Conservation (phyloP, 2,888 invertebrate species). For the Euproctis similis region DNA sequence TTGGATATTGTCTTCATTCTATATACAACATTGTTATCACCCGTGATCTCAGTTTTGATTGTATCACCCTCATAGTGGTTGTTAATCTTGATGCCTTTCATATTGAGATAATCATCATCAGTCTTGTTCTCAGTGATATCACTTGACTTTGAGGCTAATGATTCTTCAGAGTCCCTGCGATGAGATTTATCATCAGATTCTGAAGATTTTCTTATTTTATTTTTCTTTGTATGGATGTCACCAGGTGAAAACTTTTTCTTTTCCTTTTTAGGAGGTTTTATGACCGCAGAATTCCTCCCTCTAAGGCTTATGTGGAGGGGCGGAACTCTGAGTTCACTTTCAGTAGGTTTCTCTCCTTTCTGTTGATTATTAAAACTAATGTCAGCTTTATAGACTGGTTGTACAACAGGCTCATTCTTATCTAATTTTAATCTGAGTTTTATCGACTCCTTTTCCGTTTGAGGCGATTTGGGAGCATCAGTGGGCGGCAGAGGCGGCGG, state of each 20-base stretch:
- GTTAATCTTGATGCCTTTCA: conserved; percentile 56
- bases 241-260: conserved; percentile 74
- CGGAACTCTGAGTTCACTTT: conserved; percentile 86
- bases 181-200: conserved; percentile 55
- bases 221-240: conserved; percentile 70
- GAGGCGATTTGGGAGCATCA: conserved; percentile 52
- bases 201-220: conserved; percentile 63
- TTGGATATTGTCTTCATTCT: conserved; percentile 69
- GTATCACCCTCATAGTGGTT: conserved; percentile 56
- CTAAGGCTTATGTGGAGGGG: conserved; percentile 91
- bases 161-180: conserved; percentile 52
- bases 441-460: conserved; percentile 81
- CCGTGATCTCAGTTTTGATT: conserved; percentile 59
- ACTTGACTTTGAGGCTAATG: conserved; percentile 45
- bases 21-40: conserved; percentile 60
- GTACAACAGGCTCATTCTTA: conserved; percentile 86
- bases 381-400: conserved; percentile 87
- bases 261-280: conserved; percentile 84
- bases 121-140: conserved; percentile 56
- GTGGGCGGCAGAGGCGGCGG: conserved; percentile 32
- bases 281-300: conserved; percentile 89
- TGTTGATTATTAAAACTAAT: conserved; percentile 81
- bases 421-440: conserved; percentile 88
- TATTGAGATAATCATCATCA: conserved; percentile 61
- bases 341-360: conserved; percentile 69